These are phyloP conservation scores for Heliconius congener DNA, from an alignment of 1,140 invertebrate genomes.

Conservation along the genomic window DNA sequence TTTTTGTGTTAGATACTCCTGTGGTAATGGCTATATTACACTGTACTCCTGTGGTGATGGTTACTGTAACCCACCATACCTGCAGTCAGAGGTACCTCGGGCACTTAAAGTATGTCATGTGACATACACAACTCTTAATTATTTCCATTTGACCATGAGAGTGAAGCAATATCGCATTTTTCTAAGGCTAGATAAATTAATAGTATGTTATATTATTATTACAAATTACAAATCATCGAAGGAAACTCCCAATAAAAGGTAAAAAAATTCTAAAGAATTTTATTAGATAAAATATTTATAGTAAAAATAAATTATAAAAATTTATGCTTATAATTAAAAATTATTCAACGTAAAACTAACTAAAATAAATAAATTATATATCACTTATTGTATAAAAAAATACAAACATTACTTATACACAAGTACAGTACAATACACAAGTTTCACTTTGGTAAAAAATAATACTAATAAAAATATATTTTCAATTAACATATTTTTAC, in stretches of 20 bases:
- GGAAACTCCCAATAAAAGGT: not conserved
- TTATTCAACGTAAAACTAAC: not conserved
- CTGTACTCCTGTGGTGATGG: no score
- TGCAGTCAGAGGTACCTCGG: no score
- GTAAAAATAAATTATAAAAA: constrained; percentile 8
- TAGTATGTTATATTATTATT: no score
- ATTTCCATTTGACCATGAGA: no score
- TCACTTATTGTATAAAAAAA: not conserved
- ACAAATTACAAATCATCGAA: no score
- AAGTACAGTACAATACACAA: not conserved
- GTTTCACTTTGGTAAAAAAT: constrained; percentile 11
- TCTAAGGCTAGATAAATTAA: no score
- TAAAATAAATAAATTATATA: not conserved
- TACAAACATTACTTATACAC: not conserved
- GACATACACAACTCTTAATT: no score
- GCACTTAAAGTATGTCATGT: no score
- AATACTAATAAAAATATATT: constrained; percentile 11
- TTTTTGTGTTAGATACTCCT: no score
- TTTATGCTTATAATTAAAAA: constrained; percentile 6
- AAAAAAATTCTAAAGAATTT: not conserved
- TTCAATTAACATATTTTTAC: not conserved
- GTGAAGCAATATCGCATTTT: no score
- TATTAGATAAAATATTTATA: constrained; percentile 9
- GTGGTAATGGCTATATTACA: no score
- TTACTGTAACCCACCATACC: no score